These are phyloP conservation scores for Latrodectus hesperus DNA, from an alignment of 2,888 invertebrate genomes.

Conservation along the genomic window DNA sequence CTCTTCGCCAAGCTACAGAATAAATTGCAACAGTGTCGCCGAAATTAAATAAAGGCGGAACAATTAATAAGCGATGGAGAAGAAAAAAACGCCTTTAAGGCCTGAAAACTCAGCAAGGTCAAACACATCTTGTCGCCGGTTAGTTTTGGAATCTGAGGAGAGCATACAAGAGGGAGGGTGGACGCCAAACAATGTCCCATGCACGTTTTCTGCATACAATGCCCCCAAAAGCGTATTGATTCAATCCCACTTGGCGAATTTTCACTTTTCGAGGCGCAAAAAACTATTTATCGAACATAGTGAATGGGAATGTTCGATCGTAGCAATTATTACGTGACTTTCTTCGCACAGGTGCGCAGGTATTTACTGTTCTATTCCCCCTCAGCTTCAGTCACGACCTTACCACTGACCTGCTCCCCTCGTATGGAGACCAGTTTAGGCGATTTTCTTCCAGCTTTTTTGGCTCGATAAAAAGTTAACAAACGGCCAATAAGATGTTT, in stretches of 20 bases:
- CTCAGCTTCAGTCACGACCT: constrained; percentile 10
- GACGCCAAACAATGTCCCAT: not conserved
- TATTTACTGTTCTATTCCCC: not conserved
- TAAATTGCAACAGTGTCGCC: too few species aligned
- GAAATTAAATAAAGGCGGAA: too few species aligned
- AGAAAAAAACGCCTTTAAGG: constrained; percentile 1
- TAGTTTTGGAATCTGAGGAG: not conserved
- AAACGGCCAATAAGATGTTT: constrained; percentile 23
- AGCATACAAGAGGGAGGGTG: not conserved
- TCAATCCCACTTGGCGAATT: not conserved
- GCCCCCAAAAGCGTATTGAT: not conserved
- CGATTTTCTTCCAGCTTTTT: constrained; percentile 30
- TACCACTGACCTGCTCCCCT: not conserved
- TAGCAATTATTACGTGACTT: constrained; percentile 45
- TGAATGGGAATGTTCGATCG: constrained; percentile 30
- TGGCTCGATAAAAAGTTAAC: constrained; percentile 12
- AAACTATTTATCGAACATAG: constrained; percentile 16
- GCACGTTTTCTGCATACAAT: not conserved
- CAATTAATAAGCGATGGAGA: not conserved
- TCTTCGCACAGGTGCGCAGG: constrained; percentile 56
- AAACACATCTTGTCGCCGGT: not conserved
- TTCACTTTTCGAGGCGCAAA: constrained; percentile 42
- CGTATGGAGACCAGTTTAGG: constrained; percentile 23
- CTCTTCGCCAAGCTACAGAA: too few species aligned
- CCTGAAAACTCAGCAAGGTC: not conserved